phyloP scores from a whole-genome alignment of 2,113 vertebrate species.

The Numenius arquata region DNA sequence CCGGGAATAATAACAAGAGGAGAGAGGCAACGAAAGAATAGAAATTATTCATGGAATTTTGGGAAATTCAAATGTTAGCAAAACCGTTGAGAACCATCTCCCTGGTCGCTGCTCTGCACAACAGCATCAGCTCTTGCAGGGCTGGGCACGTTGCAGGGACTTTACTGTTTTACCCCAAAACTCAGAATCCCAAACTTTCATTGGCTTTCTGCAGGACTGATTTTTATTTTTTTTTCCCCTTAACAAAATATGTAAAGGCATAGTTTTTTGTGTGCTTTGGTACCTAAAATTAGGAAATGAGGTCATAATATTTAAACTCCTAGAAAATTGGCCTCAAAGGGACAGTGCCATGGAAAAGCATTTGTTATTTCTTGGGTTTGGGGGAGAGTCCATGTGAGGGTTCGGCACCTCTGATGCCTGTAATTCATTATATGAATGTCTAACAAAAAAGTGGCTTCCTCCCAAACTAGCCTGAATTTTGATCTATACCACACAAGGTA shows the following conservation, averaged over 20 bases:
- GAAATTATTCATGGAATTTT: not conserved
- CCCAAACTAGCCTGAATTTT: not conserved
- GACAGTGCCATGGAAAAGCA: not conserved
- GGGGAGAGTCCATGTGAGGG: not conserved
- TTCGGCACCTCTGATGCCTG: not conserved
- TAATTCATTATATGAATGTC: not conserved
- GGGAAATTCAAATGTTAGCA: not conserved
- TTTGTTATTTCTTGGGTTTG: not conserved
- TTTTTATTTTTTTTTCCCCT: not conserved
- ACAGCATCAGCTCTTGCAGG: not conserved
- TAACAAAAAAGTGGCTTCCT: not conserved
- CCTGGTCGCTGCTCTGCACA: not conserved
- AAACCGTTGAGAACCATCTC: fast-evolving
- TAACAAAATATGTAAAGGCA: not conserved
- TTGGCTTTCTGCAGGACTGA: not conserved
- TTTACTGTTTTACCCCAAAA: not conserved
- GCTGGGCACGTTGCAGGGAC: not conserved
- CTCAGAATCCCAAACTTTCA: not conserved
- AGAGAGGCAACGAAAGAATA: not conserved
- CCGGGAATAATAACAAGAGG: slow-evolving; percentile 11
- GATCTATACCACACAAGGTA: not conserved
- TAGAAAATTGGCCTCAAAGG: not conserved
- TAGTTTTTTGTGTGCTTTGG: not conserved
- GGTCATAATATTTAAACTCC: not conserved
- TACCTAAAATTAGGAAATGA: not conserved